Evolutionary conservation across 2,797 vertebrate genomes (phyloP).

Genomic region (Phoxinus dragarum): DNA sequence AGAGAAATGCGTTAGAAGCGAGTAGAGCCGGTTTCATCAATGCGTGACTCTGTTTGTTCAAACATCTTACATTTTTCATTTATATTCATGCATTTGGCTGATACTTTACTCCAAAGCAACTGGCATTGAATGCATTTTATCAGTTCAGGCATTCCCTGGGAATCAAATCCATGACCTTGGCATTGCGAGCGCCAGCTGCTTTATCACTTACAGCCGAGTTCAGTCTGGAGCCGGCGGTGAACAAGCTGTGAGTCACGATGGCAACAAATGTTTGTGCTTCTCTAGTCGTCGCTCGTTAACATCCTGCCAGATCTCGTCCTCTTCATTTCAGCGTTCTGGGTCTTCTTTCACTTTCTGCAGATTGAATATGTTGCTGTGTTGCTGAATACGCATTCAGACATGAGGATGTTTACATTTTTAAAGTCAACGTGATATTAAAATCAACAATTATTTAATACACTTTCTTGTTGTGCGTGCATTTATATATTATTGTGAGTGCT

Average conservation of each 20-base stretch:
- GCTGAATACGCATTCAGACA: constrained; percentile 8
- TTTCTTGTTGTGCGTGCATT: too few species aligned
- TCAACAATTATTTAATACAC: too few species aligned
- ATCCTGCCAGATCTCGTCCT: background rate
- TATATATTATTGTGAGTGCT: too few species aligned
- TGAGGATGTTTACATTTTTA: background rate
- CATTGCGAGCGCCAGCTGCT: constrained; percentile 60
- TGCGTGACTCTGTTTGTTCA: background rate
- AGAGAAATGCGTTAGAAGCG: background rate
- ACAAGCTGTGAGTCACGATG: constrained; percentile 48
- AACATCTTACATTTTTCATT: background rate
- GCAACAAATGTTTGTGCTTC: constrained; percentile 44
- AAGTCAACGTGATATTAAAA: background rate
- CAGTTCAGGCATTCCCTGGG: constrained; percentile 1
- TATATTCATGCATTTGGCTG: background rate
- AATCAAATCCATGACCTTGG: background rate
- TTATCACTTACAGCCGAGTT: constrained; percentile 57
- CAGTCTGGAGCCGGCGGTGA: background rate
- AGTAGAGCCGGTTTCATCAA: background rate
- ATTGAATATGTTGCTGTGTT: too few species aligned
- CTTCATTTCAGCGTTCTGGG: background rate
- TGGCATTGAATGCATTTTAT: background rate
- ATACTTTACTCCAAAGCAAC: background rate
- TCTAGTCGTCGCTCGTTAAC: constrained; percentile 48
- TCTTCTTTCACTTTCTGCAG: too few species aligned